Conservation (phyloP, 30 jellyfish, hydroid and myxozoan genomes). For the Pelagia noctiluca region DNA sequence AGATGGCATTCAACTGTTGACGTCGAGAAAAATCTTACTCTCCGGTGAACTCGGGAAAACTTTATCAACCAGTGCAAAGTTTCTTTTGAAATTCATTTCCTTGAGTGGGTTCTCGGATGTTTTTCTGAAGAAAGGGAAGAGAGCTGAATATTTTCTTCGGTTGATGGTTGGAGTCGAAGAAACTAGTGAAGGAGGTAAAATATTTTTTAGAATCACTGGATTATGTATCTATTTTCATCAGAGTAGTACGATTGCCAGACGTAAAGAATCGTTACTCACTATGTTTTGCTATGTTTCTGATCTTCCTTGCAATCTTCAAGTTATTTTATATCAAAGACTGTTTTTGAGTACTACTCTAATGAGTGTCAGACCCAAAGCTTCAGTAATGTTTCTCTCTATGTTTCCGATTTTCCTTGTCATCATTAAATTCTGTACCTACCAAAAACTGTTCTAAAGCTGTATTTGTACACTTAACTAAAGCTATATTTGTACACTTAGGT, state of each 20-base stretch:
- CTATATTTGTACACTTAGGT: no score
- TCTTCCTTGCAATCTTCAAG: no score
- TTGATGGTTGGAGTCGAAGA: constrained; percentile 95
- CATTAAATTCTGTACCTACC: no score
- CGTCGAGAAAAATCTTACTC: constrained; percentile 50
- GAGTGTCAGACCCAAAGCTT: no score
- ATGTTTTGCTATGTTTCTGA: no score
- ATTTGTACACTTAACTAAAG: no score
- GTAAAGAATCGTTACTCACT: no score
- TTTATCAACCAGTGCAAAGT: constrained; percentile 32
- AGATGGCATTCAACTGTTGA: constrained; percentile 84
- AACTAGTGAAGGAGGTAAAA: constrained; percentile 82
- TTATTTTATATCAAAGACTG: no score
- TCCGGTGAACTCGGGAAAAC: constrained; percentile 54
- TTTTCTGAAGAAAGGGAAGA: constrained; percentile 72
- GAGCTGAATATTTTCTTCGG: constrained; percentile 86
- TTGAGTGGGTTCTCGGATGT: constrained; percentile 85
- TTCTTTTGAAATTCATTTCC: constrained; percentile 67
- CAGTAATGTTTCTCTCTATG: no score
- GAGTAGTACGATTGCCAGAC: neutral
- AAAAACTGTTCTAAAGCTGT: no score
- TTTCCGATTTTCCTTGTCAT: no score
- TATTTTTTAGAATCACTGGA: neutral
- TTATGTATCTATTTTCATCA: constrained; percentile 2
- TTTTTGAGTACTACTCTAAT: no score